These are phyloP conservation scores for Ovis aries DNA, from an alignment of 2,113 vertebrate species.

Conservation along the genomic window ARS-UI_Ramb_v3.0 NC_056055.1:85533001-85533500, in stretches of 20 bases:
- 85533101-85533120: conserved; percentile 26
- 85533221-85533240: conserved; percentile 43
- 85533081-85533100: not conserved
- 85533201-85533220: conserved; percentile 64
- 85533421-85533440: not conserved
- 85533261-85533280: conserved; percentile 53
- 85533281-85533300: conserved; percentile 41
- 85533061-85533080: not conserved
- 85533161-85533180: not conserved
- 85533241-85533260: conserved; percentile 54
- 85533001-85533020: not conserved
- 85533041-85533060: not conserved
- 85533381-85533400: not conserved
- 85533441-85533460: not conserved
- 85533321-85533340: not conserved
- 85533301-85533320: conserved; percentile 27
- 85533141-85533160: conserved; percentile 13
- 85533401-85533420: not conserved
- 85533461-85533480: not conserved
- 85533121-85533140: conserved; percentile 45
- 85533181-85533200: conserved; percentile 28
- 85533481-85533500: conserved; percentile 31
- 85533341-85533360: not conserved
- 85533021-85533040: not conserved
- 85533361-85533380: not conserved